Evolutionary conservation across 2,113 vertebrate genomes (phyloP).

Genomic region (Rostratula benghalensis): DNA sequence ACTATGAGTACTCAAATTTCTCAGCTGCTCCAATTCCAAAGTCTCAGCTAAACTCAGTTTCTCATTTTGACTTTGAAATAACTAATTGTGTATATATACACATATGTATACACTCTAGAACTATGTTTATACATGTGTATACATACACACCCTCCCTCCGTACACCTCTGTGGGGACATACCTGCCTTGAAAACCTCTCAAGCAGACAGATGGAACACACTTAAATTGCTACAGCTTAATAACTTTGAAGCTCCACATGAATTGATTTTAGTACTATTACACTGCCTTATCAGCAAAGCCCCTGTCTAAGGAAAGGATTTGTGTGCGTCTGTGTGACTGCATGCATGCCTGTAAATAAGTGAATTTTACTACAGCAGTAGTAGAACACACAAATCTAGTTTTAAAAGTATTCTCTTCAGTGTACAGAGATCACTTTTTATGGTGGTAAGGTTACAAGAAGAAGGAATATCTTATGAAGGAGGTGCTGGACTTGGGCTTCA

Average conservation of each 20-base stretch:
- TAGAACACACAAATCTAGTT: not conserved
- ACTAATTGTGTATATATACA: not conserved
- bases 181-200: not conserved
- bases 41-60: not conserved
- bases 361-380: not conserved
- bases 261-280: conserved; percentile 39
- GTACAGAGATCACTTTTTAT: not conserved
- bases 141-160: not conserved
- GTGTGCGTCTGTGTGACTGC: not conserved
- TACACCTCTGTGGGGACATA: not conserved
- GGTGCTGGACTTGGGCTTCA: not conserved
- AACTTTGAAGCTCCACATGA: conserved; percentile 22
- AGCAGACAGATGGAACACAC: not conserved
- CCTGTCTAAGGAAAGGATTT: conserved; percentile 16
- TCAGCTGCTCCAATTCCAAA: not conserved
- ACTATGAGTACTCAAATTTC: not conserved
- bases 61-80: not conserved
- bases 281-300: conserved; percentile 34
- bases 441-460: not conserved
- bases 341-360: conserved; percentile 8
- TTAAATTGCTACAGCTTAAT: conserved; percentile 27
- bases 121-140: not conserved
- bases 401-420: not conserved
- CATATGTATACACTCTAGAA: not conserved
- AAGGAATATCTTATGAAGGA: not conserved